phyloP scores from a whole-genome alignment of 2,888 invertebrate species.

The Arctia plantaginis region DNA sequence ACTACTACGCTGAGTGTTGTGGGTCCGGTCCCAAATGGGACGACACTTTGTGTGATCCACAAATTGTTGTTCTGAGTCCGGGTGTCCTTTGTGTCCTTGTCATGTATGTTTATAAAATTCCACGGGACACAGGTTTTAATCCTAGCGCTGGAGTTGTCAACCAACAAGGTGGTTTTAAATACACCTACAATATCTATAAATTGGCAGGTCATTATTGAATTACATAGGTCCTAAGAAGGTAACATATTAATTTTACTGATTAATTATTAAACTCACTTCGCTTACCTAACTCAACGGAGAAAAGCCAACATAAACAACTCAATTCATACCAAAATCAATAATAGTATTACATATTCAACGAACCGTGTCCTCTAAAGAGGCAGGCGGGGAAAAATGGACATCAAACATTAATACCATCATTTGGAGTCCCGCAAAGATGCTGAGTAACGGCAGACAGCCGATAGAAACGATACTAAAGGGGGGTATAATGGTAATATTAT shows the following conservation, averaged over 20 bases:
- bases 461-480: conserved; percentile 76
- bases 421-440: conserved; percentile 78
- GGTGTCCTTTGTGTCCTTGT: no score
- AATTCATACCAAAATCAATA: conserved; percentile 63
- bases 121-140: no score
- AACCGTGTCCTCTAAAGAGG: conserved; percentile 61
- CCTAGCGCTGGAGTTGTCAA: no score
- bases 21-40: no score
- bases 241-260: neutral
- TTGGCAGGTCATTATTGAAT: no score
- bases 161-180: neutral
- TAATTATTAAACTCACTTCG: neutral
- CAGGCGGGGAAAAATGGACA: conserved; percentile 68
- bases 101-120: no score
- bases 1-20: no score
- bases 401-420: conserved; percentile 82
- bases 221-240: no score
- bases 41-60: no score
- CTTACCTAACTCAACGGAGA: conserved; percentile 2
- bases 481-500: conserved; percentile 83
- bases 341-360: conserved; percentile 70
- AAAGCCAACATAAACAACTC: conserved; percentile 5
- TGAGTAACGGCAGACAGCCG: conserved; percentile 79
- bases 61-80: no score
- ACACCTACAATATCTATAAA: neutral